Base-by-base conservation (phyloP, 2,888 invertebrate genomes). In the Pammene aurita region DNA sequence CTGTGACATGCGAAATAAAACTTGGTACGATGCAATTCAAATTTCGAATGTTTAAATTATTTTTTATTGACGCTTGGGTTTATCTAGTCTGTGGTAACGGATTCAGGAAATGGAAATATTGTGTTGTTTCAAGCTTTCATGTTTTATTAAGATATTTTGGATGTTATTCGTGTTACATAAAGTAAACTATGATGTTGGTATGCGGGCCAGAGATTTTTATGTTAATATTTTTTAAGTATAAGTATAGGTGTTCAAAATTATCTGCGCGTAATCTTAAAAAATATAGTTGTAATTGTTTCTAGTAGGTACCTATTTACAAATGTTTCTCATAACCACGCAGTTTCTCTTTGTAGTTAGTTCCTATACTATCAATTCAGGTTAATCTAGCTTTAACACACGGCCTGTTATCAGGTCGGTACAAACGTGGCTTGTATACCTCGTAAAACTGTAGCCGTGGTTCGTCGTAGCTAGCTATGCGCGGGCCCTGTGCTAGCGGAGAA, bases 371-470 rank as follows among this genome's bases (percentile, higher is more conserved):
- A 38, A 5, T 58, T 54, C 54, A 26, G 52, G 68, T 60, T 54
- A 55, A 54, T 54, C 54, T 54, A 62, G 68, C 55, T 50, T 65
- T 57, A 62, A 60, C 52, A 54, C 56, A 57, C 63, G 42, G 56
- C 10, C 16, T 62, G 72, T 67, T 71, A 72, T 71, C 72, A 71
- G 70, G 71, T 57, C 66, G 64, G 72, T 74, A 76, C 75, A 75
- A 74, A 74, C 72, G 71, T 72, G 74, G 73, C 74, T 75, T 72
- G 77, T 75, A 73, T 44, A 46, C 26, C 34, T 58, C 54, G 54
- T 54, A 54, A 73, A 74, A 73, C 74, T 71, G 70, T 72, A 71
- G 70, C 73, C 64, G 55, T 72, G 62, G 68, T 73, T 73, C 76
- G 76, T 74, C 76, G 76, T 73, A 73, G 69, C 35, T 52, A 62